Conservation (phyloP, 2,797 vertebrate species). For the Tiaroga cobitis region DNA sequence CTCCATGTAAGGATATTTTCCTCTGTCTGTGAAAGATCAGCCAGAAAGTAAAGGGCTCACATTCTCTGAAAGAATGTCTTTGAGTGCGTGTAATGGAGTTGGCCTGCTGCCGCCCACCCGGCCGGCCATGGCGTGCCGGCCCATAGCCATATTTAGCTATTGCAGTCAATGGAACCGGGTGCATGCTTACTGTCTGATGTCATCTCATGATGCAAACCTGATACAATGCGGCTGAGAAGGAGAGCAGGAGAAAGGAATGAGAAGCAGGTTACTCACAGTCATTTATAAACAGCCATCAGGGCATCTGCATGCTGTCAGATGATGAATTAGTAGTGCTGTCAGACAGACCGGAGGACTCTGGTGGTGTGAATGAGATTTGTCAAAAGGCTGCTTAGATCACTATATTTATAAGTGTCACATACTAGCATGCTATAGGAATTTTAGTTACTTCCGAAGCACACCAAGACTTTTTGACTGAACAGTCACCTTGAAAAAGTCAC, state of each 20-base stretch:
- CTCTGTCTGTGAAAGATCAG: conserved; percentile 35
- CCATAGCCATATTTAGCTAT: conserved; percentile 67
- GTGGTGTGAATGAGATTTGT: conserved; percentile 35
- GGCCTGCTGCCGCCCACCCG: conserved; percentile 47
- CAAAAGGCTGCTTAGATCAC: conserved; percentile 21
- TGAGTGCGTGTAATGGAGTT: conserved; percentile 60
- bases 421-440: not conserved
- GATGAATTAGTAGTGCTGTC: conserved; percentile 6
- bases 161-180: conserved; percentile 64
- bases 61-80: conserved; percentile 54
- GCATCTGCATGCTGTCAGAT: conserved; percentile 34
- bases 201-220: conserved; percentile 57
- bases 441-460: not conserved
- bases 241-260: conserved; percentile 39
- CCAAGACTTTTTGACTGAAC: not conserved
- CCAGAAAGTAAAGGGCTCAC: conserved; percentile 36
- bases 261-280: conserved; percentile 43
- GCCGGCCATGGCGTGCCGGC: conserved; percentile 27
- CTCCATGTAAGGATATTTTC: conserved; percentile 60
- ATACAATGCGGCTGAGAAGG: conserved; percentile 49
- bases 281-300: conserved; percentile 49
- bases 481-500: too few relatives aligned
- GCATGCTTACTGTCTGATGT: conserved; percentile 60
- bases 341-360: conserved; percentile 12
- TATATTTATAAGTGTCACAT: conserved; percentile 28